Evolutionary conservation across 2,113 vertebrate genomes (phyloP).

Genomic region (Megalops atlanticus): DNA sequence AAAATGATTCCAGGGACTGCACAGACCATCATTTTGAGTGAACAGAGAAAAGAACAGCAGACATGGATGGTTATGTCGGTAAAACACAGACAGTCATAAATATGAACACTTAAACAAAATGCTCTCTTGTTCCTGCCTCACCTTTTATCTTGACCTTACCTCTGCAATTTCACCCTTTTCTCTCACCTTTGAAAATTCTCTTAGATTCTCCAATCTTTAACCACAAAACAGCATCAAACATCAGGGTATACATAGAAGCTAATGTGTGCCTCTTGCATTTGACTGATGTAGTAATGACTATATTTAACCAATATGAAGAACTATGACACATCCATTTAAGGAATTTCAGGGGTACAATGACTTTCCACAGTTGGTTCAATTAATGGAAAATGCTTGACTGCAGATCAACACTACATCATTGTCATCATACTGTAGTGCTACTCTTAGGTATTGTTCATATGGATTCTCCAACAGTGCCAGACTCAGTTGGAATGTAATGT

Average conservation of each 20-base stretch:
- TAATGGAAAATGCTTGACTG: neutral
- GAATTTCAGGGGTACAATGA: neutral
- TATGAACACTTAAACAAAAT: constrained; percentile 3
- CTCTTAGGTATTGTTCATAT: constrained; percentile 2
- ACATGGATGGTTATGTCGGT: neutral
- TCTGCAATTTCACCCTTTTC: neutral
- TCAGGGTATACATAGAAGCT: neutral
- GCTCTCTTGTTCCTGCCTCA: neutral
- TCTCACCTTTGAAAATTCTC: neutral
- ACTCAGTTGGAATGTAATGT: constrained; percentile 6
- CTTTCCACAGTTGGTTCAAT: neutral
- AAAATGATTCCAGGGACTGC: neutral
- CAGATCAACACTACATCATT: neutral
- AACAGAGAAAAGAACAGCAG: neutral
- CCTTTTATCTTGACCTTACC: neutral
- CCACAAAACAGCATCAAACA: neutral
- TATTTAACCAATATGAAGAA: neutral
- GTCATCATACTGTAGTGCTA: neutral
- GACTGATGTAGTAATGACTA: neutral
- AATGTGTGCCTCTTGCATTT: neutral
- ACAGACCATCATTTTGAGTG: neutral
- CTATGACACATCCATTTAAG: neutral
- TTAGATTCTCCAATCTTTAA: neutral
- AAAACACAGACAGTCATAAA: neutral
- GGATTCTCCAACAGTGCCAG: neutral